Base-by-base conservation (phyloP, 2,888 invertebrate genomes). In the Corythucha ciliata region DNA sequence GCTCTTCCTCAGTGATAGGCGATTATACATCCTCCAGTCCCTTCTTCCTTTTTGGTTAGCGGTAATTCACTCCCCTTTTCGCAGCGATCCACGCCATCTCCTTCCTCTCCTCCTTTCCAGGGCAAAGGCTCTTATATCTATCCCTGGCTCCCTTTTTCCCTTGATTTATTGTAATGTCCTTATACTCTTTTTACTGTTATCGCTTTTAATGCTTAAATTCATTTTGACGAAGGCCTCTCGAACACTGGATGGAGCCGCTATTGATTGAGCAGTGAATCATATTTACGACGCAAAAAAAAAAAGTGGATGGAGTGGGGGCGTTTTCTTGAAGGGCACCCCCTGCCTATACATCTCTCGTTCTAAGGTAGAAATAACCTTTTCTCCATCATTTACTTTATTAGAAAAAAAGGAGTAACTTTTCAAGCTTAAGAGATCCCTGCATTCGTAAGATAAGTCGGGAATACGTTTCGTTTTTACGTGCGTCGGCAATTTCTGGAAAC, bases 141-240 rank as follows among this genome's bases (percentile, higher is more conserved):
- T 33, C 18, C 27, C 29, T 29, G 18, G 20, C 29, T 16, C 49
- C 41, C 20, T 32, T 32, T 25, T 36, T 41, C 25, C 16, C 40
- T 45, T 53, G 53, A 53, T 53, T 53, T 53, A 53, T 49, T 44
- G 49, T 53, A 49, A 53, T 53, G 53, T 46, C 37, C 53, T 32
- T 29, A 49, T 49, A 49, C 53, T 53, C 53, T 53, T 53, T 53
- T 49, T 27, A 27, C 53, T 44, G 53, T 49, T 53, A 53, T 53
- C 53, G 53, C 53, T 53, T n/a, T 53, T 53, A 53, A 53, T 53
- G 53, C 53, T 53, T 49, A 53, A 53, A 53, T 53, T 49, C 53
- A 53, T 53, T 53, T 49, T 53, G 53, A 53, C 49, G 53, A 29
- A 24, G 36, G 36, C 33, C 34, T 29, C 22, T 20, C 26, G 25